A percentile compares a stretch with the other conserved stretches of the same genome.
These are phyloP conservation scores for Cylloceria caligata DNA, from an alignment of 2,888 invertebrate species.

Conservation along the genomic window DNA sequence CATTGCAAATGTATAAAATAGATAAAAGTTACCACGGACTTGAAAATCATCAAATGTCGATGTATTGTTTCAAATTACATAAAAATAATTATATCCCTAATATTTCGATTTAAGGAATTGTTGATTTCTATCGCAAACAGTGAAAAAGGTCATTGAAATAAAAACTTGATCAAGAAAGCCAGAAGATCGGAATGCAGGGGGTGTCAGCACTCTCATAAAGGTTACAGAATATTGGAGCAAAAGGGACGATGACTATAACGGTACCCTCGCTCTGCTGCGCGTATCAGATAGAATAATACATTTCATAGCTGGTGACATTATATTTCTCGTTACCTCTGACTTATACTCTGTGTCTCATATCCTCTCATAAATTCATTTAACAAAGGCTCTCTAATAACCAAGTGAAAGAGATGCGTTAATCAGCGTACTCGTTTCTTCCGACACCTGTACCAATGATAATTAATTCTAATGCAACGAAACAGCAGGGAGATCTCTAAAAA, in stretches of 20 bases:
- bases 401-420: background rate
- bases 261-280: background rate
- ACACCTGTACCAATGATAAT: slow-evolving; percentile 27
- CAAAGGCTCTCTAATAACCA: slow-evolving; percentile 16
- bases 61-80: background rate
- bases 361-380: background rate
- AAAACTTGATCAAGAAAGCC: slow-evolving; percentile 3
- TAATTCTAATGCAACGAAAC: slow-evolving; percentile 32
- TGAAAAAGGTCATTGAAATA: slow-evolving; percentile 43
- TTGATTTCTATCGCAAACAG: background rate
- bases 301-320: slow-evolving; percentile 14
- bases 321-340: background rate
- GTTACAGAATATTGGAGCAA: slow-evolving; percentile 11
- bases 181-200: slow-evolving; percentile 26
- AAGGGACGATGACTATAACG: slow-evolving; percentile 2
- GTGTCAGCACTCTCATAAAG: slow-evolving; percentile 26
- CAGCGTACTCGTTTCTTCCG: background rate
- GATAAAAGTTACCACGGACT: too few species aligned
- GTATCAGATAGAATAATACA: slow-evolving; percentile 4
- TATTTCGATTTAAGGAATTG: background rate
- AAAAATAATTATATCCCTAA: background rate
- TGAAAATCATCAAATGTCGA: too few species aligned
- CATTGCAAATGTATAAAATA: too few species aligned
- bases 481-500: background rate
- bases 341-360: background rate